Conservation (phyloP, 2,888 invertebrate species). For the Andrena hattorfiana region DNA sequence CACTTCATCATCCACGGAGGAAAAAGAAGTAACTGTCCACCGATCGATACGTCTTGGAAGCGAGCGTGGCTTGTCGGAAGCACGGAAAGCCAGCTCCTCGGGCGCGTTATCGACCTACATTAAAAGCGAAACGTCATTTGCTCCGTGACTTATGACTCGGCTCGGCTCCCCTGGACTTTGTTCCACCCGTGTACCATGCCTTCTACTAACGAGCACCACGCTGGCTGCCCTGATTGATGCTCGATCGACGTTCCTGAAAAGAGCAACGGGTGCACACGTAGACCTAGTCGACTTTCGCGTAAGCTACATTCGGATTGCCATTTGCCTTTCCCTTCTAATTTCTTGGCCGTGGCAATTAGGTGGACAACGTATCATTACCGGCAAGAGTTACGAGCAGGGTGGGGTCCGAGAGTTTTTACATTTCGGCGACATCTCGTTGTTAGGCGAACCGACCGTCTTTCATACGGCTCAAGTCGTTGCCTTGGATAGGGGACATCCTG, state of each 20-base stretch:
- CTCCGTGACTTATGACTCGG: constrained; percentile 49
- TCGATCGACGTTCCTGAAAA: constrained; percentile 53
- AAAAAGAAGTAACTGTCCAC: constrained; percentile 14
- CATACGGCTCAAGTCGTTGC: neutral
- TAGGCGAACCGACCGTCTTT: constrained; percentile 17
- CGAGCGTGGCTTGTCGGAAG: neutral
- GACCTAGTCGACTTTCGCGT: constrained; percentile 27
- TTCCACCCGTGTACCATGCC: constrained; percentile 19
- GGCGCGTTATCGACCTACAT: constrained; percentile 41
- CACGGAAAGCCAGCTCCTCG: constrained; percentile 1
- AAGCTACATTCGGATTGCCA: constrained; percentile 42
- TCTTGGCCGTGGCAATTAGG: constrained; percentile 51
- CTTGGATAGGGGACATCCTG: neutral
- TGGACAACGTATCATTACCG: constrained; percentile 58
- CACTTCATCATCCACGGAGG: constrained; percentile 19
- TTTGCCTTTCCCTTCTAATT: constrained; percentile 63
- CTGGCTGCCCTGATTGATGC: constrained; percentile 57
- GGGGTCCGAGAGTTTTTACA: constrained; percentile 23
- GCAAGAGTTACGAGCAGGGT: constrained; percentile 38
- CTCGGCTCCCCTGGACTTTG: constrained; percentile 35
- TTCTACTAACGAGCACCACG: constrained; percentile 51
- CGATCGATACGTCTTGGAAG: constrained; percentile 36
- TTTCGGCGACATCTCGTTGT: constrained; percentile 47
- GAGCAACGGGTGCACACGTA: constrained; percentile 32
- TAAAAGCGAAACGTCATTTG: constrained; percentile 40